Conservation (phyloP, 2,797 vertebrate genomes). For the Geotria australis region DNA sequence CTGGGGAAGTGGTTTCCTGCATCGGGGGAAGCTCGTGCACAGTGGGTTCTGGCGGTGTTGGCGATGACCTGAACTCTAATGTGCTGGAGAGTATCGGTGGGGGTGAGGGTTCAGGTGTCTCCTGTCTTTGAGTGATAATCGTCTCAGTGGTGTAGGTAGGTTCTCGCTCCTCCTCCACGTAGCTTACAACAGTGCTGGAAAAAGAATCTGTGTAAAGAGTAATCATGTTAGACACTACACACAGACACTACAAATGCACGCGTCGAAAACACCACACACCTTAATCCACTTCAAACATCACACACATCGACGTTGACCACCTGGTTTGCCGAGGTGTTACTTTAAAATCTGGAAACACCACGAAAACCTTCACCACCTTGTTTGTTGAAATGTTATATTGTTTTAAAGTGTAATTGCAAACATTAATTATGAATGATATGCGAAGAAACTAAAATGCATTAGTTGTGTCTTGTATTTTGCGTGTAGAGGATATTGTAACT, state of each 20-base stretch:
- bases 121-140: slow-evolving; percentile 27
- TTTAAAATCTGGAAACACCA: no score
- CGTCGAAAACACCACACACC: no score
- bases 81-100: slow-evolving; percentile 17
- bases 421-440: no score
- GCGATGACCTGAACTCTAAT: slow-evolving; percentile 8
- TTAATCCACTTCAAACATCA: no score
- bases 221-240: slow-evolving; percentile 17
- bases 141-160: slow-evolving; percentile 35
- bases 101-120: slow-evolving; percentile 58
- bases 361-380: no score
- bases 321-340: no score
- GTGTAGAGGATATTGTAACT: no score
- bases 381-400: no score
- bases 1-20: not conserved
- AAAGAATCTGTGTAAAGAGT: slow-evolving; percentile 39
- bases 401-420: no score
- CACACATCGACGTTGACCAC: no score
- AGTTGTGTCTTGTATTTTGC: no score
- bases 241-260: slow-evolving; percentile 5
- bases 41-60: not conserved
- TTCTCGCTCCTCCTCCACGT: slow-evolving; percentile 39
- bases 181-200: slow-evolving; percentile 34
- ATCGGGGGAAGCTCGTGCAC: not conserved
- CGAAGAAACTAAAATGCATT: no score